phyloP scores from a whole-genome alignment of 2,113 vertebrate genomes.

The Corapipo altera region DNA sequence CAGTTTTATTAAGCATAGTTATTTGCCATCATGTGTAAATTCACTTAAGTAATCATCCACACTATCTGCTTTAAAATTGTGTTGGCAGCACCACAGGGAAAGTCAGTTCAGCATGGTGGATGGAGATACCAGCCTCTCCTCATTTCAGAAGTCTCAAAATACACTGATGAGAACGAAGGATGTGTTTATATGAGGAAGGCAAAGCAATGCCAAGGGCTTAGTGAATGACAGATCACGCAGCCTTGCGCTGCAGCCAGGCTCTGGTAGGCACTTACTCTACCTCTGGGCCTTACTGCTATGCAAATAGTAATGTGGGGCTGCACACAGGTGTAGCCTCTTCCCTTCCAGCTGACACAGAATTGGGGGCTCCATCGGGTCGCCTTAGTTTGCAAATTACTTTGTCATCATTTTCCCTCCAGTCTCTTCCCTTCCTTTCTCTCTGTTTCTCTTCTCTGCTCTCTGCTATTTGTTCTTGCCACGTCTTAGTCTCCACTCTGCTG shows the following conservation, averaged over 20 bases:
- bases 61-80: constrained; percentile 25
- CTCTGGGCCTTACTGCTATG: not conserved
- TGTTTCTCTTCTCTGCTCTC: not conserved
- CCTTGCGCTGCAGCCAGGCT: not conserved
- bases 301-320: not conserved
- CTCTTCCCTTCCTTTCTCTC: not conserved
- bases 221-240: not conserved
- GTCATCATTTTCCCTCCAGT: constrained; percentile 17
- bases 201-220: not conserved
- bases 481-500: constrained; percentile 3
- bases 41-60: constrained; percentile 61
- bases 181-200: not conserved
- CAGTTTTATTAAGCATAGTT: constrained; percentile 59
- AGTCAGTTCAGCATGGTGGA: constrained; percentile 22
- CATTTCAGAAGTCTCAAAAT: not conserved
- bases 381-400: constrained; percentile 34
- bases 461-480: constrained; percentile 33
- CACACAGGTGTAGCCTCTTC: not conserved
- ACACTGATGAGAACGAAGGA: not conserved
- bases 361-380: not conserved
- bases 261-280: not conserved
- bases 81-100: not conserved
- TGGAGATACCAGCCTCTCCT: not conserved
- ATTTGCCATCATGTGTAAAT: constrained; percentile 65
- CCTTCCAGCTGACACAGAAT: not conserved